Conservation (phyloP, 2,113 vertebrate genomes). For the Onychostruthus taczanowskii region DNA sequence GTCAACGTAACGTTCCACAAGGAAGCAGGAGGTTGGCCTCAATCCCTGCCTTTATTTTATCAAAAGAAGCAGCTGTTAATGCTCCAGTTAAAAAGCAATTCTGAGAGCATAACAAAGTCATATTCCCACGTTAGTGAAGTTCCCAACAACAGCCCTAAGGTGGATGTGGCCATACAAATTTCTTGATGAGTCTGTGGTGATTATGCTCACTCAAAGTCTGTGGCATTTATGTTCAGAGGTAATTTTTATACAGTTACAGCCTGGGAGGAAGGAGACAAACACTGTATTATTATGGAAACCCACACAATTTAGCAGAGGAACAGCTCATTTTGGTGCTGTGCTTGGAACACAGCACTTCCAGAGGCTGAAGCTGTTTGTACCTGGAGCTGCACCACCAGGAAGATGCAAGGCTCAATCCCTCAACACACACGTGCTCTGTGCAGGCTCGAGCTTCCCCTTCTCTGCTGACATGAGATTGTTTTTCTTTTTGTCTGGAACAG, state of each 20-base stretch:
- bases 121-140: neutral
- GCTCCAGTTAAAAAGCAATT: neutral
- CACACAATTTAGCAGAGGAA: neutral
- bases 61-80: neutral
- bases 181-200: neutral
- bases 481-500: neutral
- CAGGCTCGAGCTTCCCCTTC: neutral
- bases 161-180: neutral
- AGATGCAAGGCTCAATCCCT: neutral
- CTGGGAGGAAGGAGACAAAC: neutral
- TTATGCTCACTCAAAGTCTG: neutral
- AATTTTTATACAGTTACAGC: neutral
- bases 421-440: neutral
- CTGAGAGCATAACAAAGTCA: rapidly evolving
- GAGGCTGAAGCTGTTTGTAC: neutral
- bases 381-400: neutral
- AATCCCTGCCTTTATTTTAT: neutral
- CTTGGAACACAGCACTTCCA: neutral
- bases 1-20: rapidly evolving
- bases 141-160: neutral
- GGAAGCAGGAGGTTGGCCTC: neutral
- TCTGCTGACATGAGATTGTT: neutral
- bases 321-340: neutral
- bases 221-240: neutral
- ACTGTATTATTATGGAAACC: neutral